A percentile compares a stretch with the other conserved stretches of the same genome.
Conservation (phyloP, 2,113 vertebrate genomes). For the Lophura nycthemera region DNA sequence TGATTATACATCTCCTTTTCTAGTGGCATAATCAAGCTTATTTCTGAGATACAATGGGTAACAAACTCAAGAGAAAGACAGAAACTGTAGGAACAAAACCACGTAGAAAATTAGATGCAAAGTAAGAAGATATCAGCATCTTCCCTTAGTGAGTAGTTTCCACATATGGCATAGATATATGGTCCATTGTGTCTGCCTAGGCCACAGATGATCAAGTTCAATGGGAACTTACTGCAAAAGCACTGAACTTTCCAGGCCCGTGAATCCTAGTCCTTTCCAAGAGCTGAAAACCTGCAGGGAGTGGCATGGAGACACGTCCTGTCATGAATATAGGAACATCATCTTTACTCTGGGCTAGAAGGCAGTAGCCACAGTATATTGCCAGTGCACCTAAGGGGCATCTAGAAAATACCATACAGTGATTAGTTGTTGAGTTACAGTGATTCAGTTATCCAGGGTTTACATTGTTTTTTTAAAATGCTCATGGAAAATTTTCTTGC, state of each 20-base stretch:
- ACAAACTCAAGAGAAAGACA: not conserved
- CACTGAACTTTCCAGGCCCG: not conserved
- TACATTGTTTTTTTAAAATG: not conserved
- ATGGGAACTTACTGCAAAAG: not conserved
- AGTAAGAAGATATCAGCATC: not conserved
- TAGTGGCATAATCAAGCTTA: not conserved
- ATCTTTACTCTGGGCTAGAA: rapidly evolving
- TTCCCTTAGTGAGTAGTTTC: not conserved
- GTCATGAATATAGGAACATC: not conserved
- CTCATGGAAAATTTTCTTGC: not conserved
- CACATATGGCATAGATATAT: rapidly evolving
- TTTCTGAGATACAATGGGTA: not conserved
- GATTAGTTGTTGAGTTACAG: not conserved
- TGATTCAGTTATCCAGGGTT: not conserved
- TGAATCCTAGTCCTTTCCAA: not conserved
- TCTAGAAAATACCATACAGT: not conserved
- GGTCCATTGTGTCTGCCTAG: rapidly evolving
- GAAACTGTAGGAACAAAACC: not conserved
- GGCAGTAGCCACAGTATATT: not conserved
- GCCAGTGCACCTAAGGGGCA: rapidly evolving
- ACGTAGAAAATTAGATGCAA: not conserved
- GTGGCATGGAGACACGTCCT: not conserved
- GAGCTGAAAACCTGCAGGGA: not conserved
- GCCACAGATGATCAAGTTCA: not conserved
- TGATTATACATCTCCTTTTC: not conserved